Evolutionary conservation across 2,888 invertebrate species (phyloP).

Genomic region (Epirrhoe alternata): DNA sequence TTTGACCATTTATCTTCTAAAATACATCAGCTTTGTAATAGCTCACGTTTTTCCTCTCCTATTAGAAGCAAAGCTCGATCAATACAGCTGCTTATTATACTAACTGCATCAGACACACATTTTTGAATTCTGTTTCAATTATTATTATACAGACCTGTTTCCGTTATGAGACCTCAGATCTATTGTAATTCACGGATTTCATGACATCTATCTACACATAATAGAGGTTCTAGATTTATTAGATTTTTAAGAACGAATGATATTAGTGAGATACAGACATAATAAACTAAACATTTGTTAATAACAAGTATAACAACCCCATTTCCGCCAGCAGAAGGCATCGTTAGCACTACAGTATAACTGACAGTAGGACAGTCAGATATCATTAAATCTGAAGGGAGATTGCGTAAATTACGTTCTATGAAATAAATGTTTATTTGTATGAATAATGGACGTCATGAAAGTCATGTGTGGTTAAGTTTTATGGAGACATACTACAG

Average conservation of each 20-base stretch:
- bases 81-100: neutral
- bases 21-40: too few relatives aligned
- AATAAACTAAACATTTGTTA: slow-evolving; percentile 1
- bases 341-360: slow-evolving; percentile 33
- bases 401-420: slow-evolving; percentile 25
- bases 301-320: slow-evolving; percentile 25
- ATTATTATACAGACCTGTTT: too few relatives aligned
- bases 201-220: too few relatives aligned
- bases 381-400: slow-evolving; percentile 34
- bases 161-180: too few relatives aligned
- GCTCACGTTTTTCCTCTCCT: neutral
- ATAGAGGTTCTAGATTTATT: too few relatives aligned
- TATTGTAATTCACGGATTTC: too few relatives aligned
- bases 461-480: too few relatives aligned
- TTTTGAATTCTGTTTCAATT: too few relatives aligned
- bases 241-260: too few relatives aligned
- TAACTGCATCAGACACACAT: too few relatives aligned
- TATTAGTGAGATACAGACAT: neutral
- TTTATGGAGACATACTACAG: too few relatives aligned
- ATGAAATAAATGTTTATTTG: neutral
- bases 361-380: slow-evolving; percentile 28
- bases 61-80: neutral
- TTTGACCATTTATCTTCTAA: too few relatives aligned
- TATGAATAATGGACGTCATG: neutral
- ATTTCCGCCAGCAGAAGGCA: slow-evolving; percentile 36